These are phyloP conservation scores for Philaethria dido DNA, from an alignment of 2,888 invertebrate species.

Conservation along the genomic window DNA sequence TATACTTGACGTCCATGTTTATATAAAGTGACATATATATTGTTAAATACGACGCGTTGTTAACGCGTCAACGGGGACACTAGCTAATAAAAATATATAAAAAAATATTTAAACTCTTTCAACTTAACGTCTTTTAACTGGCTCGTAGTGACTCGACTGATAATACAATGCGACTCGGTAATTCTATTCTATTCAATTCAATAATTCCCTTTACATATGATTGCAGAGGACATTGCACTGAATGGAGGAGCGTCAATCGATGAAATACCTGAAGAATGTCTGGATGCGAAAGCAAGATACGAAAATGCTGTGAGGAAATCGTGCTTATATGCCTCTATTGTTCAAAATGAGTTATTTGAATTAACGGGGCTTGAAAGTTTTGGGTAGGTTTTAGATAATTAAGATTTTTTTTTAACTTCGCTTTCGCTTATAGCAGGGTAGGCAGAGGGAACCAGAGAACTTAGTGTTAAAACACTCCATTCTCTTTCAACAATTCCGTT, in stretches of 20 bases:
- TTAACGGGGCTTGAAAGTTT: slow-evolving; percentile 88
- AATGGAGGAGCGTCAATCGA: slow-evolving; percentile 85
- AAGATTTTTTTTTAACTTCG: background rate
- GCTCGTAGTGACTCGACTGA: background rate
- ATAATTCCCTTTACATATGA: slow-evolving; percentile 1
- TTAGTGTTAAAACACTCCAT: too few species aligned
- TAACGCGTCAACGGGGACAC: too few species aligned
- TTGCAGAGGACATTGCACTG: slow-evolving; percentile 62
- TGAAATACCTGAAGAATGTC: slow-evolving; percentile 86
- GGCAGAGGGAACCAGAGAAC: too few species aligned
- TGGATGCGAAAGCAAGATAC: slow-evolving; percentile 91
- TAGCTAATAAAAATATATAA: background rate
- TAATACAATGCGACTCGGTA: background rate
- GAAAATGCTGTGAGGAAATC: slow-evolving; percentile 89
- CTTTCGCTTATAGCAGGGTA: too few species aligned
- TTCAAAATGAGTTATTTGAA: slow-evolving; percentile 86
- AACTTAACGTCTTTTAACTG: background rate
- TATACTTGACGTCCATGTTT: too few species aligned
- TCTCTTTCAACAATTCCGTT: too few species aligned
- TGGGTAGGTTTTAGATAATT: slow-evolving; percentile 78
- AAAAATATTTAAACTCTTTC: too few species aligned
- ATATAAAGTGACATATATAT: too few species aligned
- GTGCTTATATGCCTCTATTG: slow-evolving; percentile 86
- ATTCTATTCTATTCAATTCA: slow-evolving; percentile 34
- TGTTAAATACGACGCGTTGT: too few species aligned